phyloP scores from a whole-genome alignment of 2,888 invertebrate genomes.

The Dendrolimus pini region DNA sequence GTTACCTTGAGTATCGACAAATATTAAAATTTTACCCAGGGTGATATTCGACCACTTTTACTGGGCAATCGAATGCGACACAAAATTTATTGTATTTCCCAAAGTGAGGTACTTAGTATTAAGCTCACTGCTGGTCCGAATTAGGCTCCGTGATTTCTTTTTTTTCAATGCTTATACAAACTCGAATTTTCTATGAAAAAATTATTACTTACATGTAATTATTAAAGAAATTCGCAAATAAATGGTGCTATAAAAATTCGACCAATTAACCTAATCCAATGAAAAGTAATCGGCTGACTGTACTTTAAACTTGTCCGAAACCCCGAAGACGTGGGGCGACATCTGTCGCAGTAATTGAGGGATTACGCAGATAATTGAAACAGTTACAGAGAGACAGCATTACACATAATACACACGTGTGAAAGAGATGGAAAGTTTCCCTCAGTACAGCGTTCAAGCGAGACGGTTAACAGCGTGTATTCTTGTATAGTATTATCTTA shows the following conservation, averaged over 20 bases:
- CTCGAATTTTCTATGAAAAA: too few species aligned
- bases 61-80: too few species aligned
- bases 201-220: too few species aligned
- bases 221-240: too few species aligned
- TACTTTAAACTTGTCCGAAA: slow-evolving; percentile 74
- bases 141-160: too few species aligned
- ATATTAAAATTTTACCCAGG: too few species aligned
- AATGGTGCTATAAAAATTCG: neutral
- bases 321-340: slow-evolving; percentile 71
- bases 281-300: slow-evolving; percentile 65
- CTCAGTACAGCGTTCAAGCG: slow-evolving; percentile 53
- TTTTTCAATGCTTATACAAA: too few species aligned
- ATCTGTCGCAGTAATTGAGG: slow-evolving; percentile 80
- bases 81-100: too few species aligned
- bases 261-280: slow-evolving; percentile 14
- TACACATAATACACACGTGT: slow-evolving; percentile 25
- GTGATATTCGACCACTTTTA: too few species aligned
- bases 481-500: slow-evolving; percentile 79
- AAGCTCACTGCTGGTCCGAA: too few species aligned
- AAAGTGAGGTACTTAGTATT: too few species aligned
- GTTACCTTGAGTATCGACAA: too few species aligned
- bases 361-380: slow-evolving; percentile 83
- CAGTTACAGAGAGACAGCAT: slow-evolving; percentile 49
- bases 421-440: slow-evolving; percentile 44
- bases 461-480: slow-evolving; percentile 81